Conservation (phyloP, 2,113 vertebrate genomes). For the Labeo rohita region DNA sequence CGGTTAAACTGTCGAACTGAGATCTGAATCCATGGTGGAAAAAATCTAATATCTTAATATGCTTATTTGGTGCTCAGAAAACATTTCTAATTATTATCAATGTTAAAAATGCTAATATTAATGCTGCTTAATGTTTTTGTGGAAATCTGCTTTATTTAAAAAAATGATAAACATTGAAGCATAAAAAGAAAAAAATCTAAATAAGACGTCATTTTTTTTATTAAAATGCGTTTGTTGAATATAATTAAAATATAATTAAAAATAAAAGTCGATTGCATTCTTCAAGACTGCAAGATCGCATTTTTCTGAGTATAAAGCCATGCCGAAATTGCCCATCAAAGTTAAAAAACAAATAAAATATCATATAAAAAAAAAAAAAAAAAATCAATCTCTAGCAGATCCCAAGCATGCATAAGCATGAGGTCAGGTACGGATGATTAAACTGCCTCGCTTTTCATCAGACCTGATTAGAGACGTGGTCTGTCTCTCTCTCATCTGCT, state of each 20-base stretch:
- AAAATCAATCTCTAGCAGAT: not conserved
- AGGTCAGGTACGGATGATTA: conserved; percentile 64
- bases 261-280: too few relatives aligned
- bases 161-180: too few relatives aligned
- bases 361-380: not conserved
- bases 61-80: not conserved
- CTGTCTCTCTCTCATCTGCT: conserved; percentile 67
- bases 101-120: too few relatives aligned
- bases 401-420: conserved; percentile 66
- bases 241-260: too few relatives aligned
- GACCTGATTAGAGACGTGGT: conserved; percentile 42
- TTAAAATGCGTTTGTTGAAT: too few relatives aligned
- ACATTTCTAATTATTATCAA: not conserved
- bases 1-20: too few relatives aligned
- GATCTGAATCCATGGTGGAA: too few relatives aligned
- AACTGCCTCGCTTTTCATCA: conserved; percentile 60
- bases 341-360: not conserved
- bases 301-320: conserved; percentile 4
- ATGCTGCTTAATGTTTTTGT: too few relatives aligned
- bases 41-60: not conserved
- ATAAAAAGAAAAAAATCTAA: too few relatives aligned
- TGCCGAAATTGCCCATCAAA: conserved; percentile 21
- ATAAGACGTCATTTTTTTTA: too few relatives aligned
- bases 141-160: too few relatives aligned
- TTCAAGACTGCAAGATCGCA: too few relatives aligned